Conservation (phyloP, 37 sponge, comb jelly and placozoan genomes). For the Eunapius fragilis region DNA sequence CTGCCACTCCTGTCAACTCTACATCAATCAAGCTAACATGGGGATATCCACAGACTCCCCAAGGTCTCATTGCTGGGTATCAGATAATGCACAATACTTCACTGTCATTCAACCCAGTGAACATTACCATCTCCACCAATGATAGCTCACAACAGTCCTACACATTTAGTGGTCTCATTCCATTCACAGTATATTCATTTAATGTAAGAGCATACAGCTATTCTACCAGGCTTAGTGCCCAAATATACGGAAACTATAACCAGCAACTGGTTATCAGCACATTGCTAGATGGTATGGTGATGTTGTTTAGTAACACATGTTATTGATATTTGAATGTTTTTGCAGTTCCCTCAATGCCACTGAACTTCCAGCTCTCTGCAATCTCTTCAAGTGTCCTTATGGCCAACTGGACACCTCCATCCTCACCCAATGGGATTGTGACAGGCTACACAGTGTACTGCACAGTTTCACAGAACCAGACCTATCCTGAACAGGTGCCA, state of each 20-base stretch:
- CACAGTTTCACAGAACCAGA: too few relatives aligned
- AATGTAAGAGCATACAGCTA: slow-evolving; percentile 33
- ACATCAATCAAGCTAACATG: slow-evolving; percentile 18
- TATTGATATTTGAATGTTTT: too few relatives aligned
- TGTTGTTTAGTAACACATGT: too few relatives aligned
- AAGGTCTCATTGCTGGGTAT: slow-evolving; percentile 52
- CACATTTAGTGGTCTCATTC: slow-evolving; percentile 2
- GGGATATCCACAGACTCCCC: slow-evolving; percentile 43
- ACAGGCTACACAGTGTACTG: too few relatives aligned
- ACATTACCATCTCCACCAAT: background rate
- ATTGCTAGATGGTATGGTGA: background rate
- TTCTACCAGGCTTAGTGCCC: background rate
- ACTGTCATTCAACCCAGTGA: background rate
- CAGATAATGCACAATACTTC: slow-evolving; percentile 6
- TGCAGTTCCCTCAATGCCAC: slow-evolving; percentile 32
- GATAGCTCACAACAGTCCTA: slow-evolving; percentile 21
- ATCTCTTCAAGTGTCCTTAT: background rate
- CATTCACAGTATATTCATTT: slow-evolving; percentile 36
- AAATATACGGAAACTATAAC: background rate
- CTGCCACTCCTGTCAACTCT: background rate
- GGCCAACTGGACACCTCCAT: too few relatives aligned
- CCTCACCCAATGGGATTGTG: too few relatives aligned
- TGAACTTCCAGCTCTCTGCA: slow-evolving; percentile 2
- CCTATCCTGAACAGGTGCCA: too few relatives aligned
- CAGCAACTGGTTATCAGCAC: background rate